phyloP scores from a whole-genome alignment of 2,888 invertebrate genomes.

The Amblyteles armatorius region DNA sequence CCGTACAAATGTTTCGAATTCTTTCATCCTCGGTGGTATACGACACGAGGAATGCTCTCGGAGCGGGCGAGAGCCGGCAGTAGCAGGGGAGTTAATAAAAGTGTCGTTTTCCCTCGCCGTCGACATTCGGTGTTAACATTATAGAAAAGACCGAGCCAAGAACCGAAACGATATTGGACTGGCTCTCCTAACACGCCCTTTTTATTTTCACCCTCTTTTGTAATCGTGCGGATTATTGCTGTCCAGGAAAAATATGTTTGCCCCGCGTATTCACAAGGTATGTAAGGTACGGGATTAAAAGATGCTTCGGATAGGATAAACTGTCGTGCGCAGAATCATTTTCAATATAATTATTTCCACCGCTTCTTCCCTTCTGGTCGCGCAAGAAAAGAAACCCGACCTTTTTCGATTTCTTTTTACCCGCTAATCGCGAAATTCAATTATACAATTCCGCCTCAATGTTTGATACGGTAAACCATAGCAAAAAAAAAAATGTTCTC shows the following conservation, averaged over 20 bases:
- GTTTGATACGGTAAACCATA: no score
- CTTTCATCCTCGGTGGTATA: constrained; percentile 47
- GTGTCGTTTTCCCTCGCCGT: constrained; percentile 56
- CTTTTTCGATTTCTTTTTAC: background rate
- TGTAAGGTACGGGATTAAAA: no score
- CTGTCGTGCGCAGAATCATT: background rate
- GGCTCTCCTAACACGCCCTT: background rate
- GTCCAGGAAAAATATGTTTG: background rate
- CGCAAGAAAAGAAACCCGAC: background rate
- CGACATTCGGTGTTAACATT: constrained; percentile 34
- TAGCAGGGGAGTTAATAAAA: constrained; percentile 64
- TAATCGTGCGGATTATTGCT: constrained; percentile 1
- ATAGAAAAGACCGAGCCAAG: constrained; percentile 29
- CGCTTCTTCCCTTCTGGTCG: background rate
- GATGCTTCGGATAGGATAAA: background rate
- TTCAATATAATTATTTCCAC: background rate
- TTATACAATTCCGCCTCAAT: no score
- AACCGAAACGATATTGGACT: constrained; percentile 29
- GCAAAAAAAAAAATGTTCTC: no score
- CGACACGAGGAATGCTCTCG: constrained; percentile 55
- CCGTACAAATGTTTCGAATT: constrained; percentile 63
- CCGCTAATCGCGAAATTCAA: no score
- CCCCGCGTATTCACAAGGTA: background rate
- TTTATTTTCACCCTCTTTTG: background rate
- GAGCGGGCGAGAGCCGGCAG: constrained; percentile 9